A percentile compares a stretch with the other conserved stretches of the same genome.
phyloP scores from a whole-genome alignment of 2,888 invertebrate genomes.

The Eueremaeus valkanovi region DNA sequence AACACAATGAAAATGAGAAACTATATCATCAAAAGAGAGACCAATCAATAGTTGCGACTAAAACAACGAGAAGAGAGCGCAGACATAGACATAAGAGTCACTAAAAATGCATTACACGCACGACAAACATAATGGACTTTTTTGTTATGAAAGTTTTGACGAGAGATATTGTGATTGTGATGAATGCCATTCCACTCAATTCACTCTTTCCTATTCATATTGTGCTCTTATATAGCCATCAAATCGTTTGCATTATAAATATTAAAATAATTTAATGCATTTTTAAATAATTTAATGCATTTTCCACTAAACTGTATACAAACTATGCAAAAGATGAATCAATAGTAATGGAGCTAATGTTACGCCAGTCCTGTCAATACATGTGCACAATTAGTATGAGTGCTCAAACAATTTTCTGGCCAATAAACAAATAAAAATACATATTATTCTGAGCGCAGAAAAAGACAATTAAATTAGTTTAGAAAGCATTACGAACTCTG shows the following conservation, averaged over 20 bases:
- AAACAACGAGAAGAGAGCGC: background rate
- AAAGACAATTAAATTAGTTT: conserved; percentile 25
- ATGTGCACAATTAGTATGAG: conserved; percentile 24
- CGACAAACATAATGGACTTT: conserved; percentile 19
- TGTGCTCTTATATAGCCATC: conserved; percentile 20
- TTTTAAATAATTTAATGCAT: conserved; percentile 18
- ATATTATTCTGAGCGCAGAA: background rate
- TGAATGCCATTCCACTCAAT: background rate
- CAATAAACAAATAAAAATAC: conserved; percentile 34
- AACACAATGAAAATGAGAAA: conserved; percentile 32
- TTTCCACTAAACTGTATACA: background rate
- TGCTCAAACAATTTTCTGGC: conserved; percentile 26
- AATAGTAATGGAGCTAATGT: background rate
- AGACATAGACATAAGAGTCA: background rate
- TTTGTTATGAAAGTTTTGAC: no score
- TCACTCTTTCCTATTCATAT: background rate
- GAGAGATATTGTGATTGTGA: conserved; percentile 10
- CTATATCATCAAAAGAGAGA: background rate
- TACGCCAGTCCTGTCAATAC: background rate
- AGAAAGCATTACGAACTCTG: background rate
- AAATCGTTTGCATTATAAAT: conserved; percentile 17
- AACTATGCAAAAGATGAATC: background rate
- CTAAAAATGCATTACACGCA: conserved; percentile 37
- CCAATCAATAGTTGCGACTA: conserved; percentile 5
- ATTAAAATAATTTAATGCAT: conserved; percentile 9